These are phyloP conservation scores for Stercorarius parasiticus DNA, from an alignment of 2,113 vertebrate species.

Conservation along the genomic window DNA sequence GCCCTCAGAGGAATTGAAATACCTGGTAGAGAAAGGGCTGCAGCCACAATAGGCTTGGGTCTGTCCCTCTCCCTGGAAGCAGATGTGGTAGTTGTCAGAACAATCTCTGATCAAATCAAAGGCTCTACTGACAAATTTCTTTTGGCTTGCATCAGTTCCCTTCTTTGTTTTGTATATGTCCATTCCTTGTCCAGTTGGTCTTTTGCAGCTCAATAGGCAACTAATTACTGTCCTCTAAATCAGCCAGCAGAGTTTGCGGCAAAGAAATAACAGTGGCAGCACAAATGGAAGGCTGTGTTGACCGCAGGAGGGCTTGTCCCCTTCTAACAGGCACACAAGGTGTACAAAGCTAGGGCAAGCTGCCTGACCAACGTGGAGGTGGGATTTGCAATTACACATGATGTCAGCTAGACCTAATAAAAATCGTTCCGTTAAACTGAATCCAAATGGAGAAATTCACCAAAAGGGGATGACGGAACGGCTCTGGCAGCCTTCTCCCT, in stretches of 20 bases:
- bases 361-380: not conserved
- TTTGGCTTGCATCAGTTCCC: not conserved
- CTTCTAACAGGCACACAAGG: not conserved
- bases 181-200: conserved; percentile 18
- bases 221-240: conserved; percentile 36
- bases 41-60: not conserved
- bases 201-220: conserved; percentile 37
- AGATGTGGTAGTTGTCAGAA: not conserved
- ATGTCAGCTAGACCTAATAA: conserved; percentile 34
- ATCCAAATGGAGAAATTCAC: conserved; percentile 48
- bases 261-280: not conserved
- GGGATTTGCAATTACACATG: not conserved
- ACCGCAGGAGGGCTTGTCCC: not conserved
- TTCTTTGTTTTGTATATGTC: conserved; percentile 1
- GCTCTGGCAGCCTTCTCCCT: conserved; percentile 55
- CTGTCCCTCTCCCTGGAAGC: not conserved
- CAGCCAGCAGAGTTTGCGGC: not conserved
- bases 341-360: not conserved
- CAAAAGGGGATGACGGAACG: conserved; percentile 21
- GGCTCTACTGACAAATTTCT: not conserved
- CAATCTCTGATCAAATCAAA: not conserved
- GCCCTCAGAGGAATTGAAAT: not conserved
- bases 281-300: not conserved
- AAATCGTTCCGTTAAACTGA: conserved; percentile 29
- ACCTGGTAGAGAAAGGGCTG: not conserved